phyloP scores from a whole-genome alignment of 1,140 invertebrate genomes.

The Hypsibius dujardini region DNA sequence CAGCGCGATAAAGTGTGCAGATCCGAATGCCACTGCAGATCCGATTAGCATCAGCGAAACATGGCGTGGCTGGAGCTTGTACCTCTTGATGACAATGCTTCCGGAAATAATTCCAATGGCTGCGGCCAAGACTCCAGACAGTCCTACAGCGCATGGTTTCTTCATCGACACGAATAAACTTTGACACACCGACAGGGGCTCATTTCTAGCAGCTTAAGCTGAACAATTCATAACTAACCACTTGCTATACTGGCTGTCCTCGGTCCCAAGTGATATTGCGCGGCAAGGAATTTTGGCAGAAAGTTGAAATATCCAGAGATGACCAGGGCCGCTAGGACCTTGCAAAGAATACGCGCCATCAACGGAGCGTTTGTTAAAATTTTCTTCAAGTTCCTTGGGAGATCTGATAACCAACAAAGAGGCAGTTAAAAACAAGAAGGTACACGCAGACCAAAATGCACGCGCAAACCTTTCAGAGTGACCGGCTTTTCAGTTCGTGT shows the following conservation, averaged over 20 bases:
- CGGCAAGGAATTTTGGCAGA: constrained; percentile 14
- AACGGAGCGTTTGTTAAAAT: background rate
- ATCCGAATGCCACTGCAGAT: background rate
- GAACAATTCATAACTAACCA: background rate
- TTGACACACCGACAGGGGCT: background rate
- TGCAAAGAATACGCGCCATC: constrained; percentile 10
- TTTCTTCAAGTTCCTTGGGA: constrained; percentile 12
- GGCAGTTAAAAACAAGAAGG: too few species aligned
- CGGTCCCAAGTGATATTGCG: background rate
- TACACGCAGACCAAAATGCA: background rate
- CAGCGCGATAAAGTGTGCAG: constrained; percentile 6
- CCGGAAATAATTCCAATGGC: constrained; percentile 1
- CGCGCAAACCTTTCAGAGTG: background rate
- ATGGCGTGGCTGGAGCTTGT: background rate
- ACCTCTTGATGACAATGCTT: constrained; percentile 1
- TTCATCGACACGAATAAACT: too few species aligned
- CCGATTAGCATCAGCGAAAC: constrained; percentile 6
- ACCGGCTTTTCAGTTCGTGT: background rate
- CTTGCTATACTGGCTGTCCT: constrained; percentile 11
- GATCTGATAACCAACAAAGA: background rate
- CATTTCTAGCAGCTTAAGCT: background rate
- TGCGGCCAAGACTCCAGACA: background rate
- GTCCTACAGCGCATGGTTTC: background rate
- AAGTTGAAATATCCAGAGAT: constrained; percentile 16
- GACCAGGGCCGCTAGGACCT: background rate